Base-by-base conservation (phyloP, 2,113 vertebrate species). In the Alethe castanea region DNA sequence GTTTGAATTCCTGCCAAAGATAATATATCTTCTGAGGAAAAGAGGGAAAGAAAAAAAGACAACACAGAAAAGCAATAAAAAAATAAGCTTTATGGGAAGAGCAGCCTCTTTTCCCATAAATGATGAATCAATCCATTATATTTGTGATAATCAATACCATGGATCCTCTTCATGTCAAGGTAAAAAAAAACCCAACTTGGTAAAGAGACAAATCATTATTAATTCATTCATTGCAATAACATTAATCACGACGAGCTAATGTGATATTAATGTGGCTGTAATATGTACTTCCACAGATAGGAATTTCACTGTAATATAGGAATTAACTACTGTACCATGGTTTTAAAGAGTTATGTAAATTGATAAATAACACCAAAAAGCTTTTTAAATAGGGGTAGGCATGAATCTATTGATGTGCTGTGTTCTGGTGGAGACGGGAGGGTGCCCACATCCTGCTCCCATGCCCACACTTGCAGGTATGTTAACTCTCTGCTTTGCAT, bases 131-230 rank as follows among this genome's bases (percentile, higher is more conserved):
- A 98, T 98, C 97, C 95, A 96, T 97, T 98, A 97, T 97, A 98
- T 98, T 98, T 98, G 96, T 98, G 86, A 98, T 98, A 97, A 98
- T 98, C 98, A 97, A 98, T 98, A 94, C 73, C 95, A 96, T 97
- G 96, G 96, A 97, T 97, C 93, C 95, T 98, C 94, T 97, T 97
- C 96, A 97, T 65, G 97, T 98, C 97, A 96, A 96, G 70, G 86
- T 69, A 95, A 89, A 94, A 93, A 94, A 53, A 35, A 5, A 5
- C 0, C 26, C 19, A 57, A 47, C 82, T 95, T 96, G 95, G 94
- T 86, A 96, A 98, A 96, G 95, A 96, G 85, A 95, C 78, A 97
- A 97, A 96, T 97, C 98, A 97, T 98, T 98, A 98, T 97, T 98
- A 98, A 98, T 98, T 98, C 98, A 98, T 98, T 96, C 66, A 95